Base-by-base conservation (phyloP, 2,113 vertebrate genomes). In the Austrofundulus limnaeus region DNA sequence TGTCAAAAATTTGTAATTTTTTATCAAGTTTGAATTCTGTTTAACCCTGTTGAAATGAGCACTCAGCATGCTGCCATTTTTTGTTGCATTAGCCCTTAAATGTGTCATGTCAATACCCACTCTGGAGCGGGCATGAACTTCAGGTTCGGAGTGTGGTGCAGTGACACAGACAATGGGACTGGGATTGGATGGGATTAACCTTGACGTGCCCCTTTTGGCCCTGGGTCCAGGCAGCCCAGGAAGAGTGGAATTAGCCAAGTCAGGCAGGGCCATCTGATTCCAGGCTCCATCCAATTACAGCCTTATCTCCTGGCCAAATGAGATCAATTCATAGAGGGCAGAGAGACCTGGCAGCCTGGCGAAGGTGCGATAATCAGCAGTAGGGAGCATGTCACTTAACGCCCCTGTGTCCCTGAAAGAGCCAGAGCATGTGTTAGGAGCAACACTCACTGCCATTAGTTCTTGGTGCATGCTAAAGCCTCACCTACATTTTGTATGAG, bases 281-380 rank as follows among this genome's bases (percentile, higher is more conserved):
- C 79, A 92, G 90, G 89, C 88, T 89, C 81, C 87, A 91, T 94
- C 92, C 93, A 92, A 93, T 94, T 94, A 93, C 85, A 81, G 84
- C 78, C 87, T 92, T 92, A 91, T 93, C 92, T 94, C 90, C 82
- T 82, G 71, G 85, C 85, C 90, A 88, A 87, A 90, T 90, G 81
- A 90, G 90, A 91, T 91, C 90, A 91, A 89, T 90, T 83, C 78
- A 78, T 69, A 70, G 74, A 80, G 79, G 81, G 81, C 81, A 86
- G 66, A 61, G 63, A 84, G 82, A 85, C 83, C 85, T 81, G 78
- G 82, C 88, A 81, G 77, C 65, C 78, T 60, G 67, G 85, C 12
- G 57, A 83, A 85, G 84, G 88, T 89, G 89, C 52, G 72, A 89
- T 88, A 88, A 89, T 91, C 88, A 73, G 72, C 77, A 63, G 82